These are phyloP conservation scores for Synergus itoensis DNA, from an alignment of 2,888 invertebrate species.

Conservation along the genomic window DNA sequence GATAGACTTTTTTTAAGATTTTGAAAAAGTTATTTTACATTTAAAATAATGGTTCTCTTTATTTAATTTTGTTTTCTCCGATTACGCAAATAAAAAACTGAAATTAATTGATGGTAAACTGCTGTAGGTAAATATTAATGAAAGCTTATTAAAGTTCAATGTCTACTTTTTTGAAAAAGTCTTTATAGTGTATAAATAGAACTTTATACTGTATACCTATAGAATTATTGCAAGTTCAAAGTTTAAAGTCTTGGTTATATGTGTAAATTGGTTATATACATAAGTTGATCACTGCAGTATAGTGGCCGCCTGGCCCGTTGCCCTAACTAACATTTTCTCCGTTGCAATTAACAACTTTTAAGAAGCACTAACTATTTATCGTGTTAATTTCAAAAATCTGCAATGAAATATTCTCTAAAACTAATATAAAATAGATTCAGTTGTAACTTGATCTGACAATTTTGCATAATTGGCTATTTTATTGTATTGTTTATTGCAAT, in stretches of 20 bases:
- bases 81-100: neutral
- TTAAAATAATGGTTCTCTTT: neutral
- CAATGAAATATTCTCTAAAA: neutral
- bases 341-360: neutral
- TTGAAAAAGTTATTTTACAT: neutral
- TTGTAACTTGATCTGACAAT: neutral
- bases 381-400: neutral
- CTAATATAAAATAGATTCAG: neutral
- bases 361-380: neutral
- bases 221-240: neutral
- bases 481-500: neutral
- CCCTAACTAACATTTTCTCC: neutral
- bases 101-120: too few species aligned
- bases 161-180: neutral
- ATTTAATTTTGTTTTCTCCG: neutral
- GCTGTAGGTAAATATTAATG: too few species aligned
- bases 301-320: neutral
- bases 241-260: neutral
- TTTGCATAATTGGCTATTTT: neutral
- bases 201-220: too few species aligned
- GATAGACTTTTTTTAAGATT: neutral
- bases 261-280: neutral
- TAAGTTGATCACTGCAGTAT: neutral
- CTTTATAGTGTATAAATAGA: too few species aligned
- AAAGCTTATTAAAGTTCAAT: neutral